Percentiles rank a stretch among this genome's conserved stretches.
Evolutionary conservation across 2,113 vertebrate genomes (phyloP).

Genomic region (Cyanoramphus novaezelandiae): DNA sequence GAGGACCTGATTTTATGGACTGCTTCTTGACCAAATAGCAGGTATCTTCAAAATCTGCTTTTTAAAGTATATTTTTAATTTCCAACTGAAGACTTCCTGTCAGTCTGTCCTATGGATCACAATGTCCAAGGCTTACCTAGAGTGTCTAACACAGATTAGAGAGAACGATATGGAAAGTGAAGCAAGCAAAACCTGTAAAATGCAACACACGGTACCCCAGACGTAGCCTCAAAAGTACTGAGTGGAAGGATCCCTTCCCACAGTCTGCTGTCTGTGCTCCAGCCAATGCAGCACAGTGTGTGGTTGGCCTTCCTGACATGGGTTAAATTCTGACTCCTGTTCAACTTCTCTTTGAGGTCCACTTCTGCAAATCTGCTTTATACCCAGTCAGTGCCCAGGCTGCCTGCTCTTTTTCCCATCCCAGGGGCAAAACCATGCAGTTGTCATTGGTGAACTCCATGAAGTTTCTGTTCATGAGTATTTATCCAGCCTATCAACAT

Average conservation of each 20-base stretch:
- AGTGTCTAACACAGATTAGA: background rate
- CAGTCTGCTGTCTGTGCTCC: background rate
- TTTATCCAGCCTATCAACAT: background rate
- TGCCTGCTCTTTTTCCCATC: background rate
- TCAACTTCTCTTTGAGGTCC: background rate
- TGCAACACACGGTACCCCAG: fast-evolving
- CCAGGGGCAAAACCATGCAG: background rate
- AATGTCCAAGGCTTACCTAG: background rate
- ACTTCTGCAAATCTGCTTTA: background rate
- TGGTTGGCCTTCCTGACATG: background rate
- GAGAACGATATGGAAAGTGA: background rate
- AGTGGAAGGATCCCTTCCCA: background rate
- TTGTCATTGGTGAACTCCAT: background rate
- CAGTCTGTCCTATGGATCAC: background rate
- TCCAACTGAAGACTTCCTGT: background rate
- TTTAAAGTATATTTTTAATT: background rate
- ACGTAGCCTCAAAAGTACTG: background rate
- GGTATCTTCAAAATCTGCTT: background rate
- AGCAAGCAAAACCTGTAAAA: background rate
- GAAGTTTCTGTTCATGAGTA: background rate
- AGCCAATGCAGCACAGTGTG: background rate
- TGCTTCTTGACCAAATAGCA: background rate
- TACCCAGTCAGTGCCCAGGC: background rate
- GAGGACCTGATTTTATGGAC: background rate
- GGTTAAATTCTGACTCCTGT: background rate